phyloP scores from a whole-genome alignment of 2,797 vertebrate genomes.

The Decapterus maruadsi region DNA sequence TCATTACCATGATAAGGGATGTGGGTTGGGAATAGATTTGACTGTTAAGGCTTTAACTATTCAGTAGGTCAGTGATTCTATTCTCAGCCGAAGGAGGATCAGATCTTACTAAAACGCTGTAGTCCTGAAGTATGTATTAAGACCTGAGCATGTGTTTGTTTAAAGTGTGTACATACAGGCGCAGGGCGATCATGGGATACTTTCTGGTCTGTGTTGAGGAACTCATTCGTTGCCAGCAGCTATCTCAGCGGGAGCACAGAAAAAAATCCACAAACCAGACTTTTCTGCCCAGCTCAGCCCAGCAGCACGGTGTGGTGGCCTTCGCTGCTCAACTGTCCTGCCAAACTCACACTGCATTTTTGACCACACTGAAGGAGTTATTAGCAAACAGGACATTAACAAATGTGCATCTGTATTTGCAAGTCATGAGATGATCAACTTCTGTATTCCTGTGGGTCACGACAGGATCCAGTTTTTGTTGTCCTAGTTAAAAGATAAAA shows the following conservation, averaged over 20 bases:
- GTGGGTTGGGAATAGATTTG: background rate
- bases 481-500: conserved; percentile 25
- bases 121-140: conserved; percentile 21
- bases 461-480: conserved; percentile 28
- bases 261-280: conserved; percentile 43
- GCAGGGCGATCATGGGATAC: conserved; percentile 49
- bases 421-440: conserved; percentile 66
- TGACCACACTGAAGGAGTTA: background rate
- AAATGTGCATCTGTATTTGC: conserved; percentile 39
- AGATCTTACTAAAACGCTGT: background rate
- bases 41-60: conserved; percentile 20
- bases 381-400: background rate
- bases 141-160: conserved; percentile 22
- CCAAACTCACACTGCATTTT: conserved; percentile 6
- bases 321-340: background rate
- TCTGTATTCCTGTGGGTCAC: conserved; percentile 54
- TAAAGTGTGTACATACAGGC: background rate
- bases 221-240: conserved; percentile 36
- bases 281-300: conserved; percentile 13
- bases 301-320: conserved; percentile 6
- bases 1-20: background rate
- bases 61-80: conserved; percentile 3
- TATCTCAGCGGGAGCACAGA: conserved; percentile 41
- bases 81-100: conserved; percentile 8
- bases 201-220: conserved; percentile 41